Evolutionary conservation across 2,797 vertebrate species (phyloP).

Genomic region (Sebastes oblongus): DNA sequence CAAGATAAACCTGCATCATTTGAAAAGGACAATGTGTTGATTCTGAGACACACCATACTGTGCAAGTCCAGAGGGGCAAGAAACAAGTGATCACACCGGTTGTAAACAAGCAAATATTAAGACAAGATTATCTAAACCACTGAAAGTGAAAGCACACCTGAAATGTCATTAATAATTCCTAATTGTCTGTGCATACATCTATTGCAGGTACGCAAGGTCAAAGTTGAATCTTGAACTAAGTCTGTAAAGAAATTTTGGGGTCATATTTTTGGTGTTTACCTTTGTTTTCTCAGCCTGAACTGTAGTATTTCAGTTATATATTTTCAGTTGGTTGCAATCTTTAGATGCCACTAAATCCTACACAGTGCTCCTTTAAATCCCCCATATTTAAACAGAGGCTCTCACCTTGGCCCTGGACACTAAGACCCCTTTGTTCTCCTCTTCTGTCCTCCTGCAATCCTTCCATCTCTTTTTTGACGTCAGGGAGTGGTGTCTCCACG

Average conservation of each 20-base stretch:
- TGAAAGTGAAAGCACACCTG: neutral
- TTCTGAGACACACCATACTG: neutral
- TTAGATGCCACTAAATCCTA: neutral
- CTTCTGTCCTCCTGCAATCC: slow-evolving; percentile 34
- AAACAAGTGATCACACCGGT: neutral
- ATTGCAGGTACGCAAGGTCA: neutral
- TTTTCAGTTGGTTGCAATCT: neutral
- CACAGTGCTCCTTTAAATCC: neutral
- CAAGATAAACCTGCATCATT: neutral
- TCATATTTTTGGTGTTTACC: neutral
- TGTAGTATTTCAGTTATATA: neutral
- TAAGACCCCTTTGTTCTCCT: slow-evolving; percentile 33
- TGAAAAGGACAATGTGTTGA: neutral
- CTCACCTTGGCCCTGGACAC: slow-evolving; percentile 68
- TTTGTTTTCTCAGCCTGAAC: neutral
- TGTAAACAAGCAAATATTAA: neutral
- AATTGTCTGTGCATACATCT: neutral
- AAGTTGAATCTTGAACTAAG: neutral
- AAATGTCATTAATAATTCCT: no score
- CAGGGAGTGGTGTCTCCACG: slow-evolving; percentile 86
- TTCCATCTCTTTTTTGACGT: slow-evolving; percentile 34
- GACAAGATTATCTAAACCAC: neutral
- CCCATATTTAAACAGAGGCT: neutral
- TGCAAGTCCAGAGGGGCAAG: neutral
- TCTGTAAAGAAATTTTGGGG: neutral